Conservation (phyloP, 35 echinoderm and acorn worm species). For the Chiridota heheva region DNA sequence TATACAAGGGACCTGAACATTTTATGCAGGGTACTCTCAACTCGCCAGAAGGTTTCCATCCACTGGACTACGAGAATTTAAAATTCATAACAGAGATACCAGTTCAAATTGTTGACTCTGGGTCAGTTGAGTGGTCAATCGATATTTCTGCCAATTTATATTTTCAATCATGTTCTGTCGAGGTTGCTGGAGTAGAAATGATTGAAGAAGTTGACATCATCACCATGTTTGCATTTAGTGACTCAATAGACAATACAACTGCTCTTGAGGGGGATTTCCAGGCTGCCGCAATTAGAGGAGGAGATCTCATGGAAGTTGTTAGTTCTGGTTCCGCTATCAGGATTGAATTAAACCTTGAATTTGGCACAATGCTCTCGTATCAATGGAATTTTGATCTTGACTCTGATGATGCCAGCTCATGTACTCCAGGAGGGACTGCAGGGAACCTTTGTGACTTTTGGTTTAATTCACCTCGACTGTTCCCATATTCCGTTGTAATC, state of each 20-base stretch:
- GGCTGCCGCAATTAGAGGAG: background rate
- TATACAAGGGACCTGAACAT: background rate
- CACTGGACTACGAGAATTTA: background rate
- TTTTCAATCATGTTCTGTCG: constrained; percentile 24
- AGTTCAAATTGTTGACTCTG: background rate
- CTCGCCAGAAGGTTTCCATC: background rate
- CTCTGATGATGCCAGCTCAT: constrained; percentile 5
- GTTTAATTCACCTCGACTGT: background rate
- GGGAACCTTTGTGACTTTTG: constrained; percentile 11
- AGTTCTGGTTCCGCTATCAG: background rate
- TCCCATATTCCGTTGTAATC: constrained; percentile 22
- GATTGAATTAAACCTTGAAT: background rate
- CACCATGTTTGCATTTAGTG: background rate
- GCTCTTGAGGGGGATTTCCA: background rate
- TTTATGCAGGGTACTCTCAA: background rate
- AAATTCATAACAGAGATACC: background rate
- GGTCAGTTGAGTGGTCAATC: background rate
- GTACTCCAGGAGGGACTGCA: background rate
- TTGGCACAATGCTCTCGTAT: background rate
- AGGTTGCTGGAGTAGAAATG: constrained; percentile 1
- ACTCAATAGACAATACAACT: background rate
- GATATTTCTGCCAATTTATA: background rate
- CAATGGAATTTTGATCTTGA: constrained; percentile 20
- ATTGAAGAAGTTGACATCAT: background rate
- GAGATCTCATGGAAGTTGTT: background rate